These are phyloP conservation scores for Stenolophus ochropezus DNA, from an alignment of 2,888 invertebrate genomes.

Conservation along the genomic window DNA sequence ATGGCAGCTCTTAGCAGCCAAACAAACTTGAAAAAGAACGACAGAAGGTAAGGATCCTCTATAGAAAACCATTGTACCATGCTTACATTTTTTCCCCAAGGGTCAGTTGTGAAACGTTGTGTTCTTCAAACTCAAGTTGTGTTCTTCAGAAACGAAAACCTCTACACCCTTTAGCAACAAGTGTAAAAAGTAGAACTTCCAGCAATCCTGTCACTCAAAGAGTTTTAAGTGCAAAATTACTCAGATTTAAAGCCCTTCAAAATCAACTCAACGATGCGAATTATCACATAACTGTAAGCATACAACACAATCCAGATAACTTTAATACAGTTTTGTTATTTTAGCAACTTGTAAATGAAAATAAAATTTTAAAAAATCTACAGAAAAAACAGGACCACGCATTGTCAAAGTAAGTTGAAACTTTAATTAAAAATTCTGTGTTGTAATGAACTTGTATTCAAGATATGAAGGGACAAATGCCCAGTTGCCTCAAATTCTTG, in stretches of 20 bases:
- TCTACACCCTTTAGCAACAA: slow-evolving; percentile 69
- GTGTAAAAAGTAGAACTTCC: slow-evolving; percentile 62
- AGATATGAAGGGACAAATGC: slow-evolving; percentile 86
- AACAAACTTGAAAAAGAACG: slow-evolving; percentile 5
- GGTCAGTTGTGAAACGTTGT: slow-evolving; percentile 70
- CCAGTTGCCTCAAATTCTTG: slow-evolving; percentile 84
- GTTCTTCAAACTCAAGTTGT: slow-evolving; percentile 72
- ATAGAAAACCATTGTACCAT: not conserved
- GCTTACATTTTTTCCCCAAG: slow-evolving; percentile 68
- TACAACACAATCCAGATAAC: too few relatives aligned
- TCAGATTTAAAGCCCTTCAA: slow-evolving; percentile 84
- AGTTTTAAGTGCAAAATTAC: slow-evolving; percentile 85
- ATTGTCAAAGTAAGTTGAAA: slow-evolving; percentile 77
- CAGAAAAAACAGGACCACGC: slow-evolving; percentile 89
- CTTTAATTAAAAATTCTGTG: too few relatives aligned
- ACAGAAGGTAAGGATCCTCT: slow-evolving; percentile 16
- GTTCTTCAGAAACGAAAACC: slow-evolving; percentile 70
- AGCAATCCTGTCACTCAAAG: slow-evolving; percentile 75
- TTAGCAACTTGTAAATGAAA: slow-evolving; percentile 83
- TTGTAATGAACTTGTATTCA: slow-evolving; percentile 27
- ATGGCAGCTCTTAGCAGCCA: slow-evolving; percentile 43
- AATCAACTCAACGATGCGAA: slow-evolving; percentile 88
- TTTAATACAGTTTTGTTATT: too few relatives aligned
- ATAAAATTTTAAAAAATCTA: slow-evolving; percentile 83
- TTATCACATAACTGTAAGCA: slow-evolving; percentile 82